phyloP scores from a whole-genome alignment of 2,888 invertebrate species.

The Cantharis nigra region DNA sequence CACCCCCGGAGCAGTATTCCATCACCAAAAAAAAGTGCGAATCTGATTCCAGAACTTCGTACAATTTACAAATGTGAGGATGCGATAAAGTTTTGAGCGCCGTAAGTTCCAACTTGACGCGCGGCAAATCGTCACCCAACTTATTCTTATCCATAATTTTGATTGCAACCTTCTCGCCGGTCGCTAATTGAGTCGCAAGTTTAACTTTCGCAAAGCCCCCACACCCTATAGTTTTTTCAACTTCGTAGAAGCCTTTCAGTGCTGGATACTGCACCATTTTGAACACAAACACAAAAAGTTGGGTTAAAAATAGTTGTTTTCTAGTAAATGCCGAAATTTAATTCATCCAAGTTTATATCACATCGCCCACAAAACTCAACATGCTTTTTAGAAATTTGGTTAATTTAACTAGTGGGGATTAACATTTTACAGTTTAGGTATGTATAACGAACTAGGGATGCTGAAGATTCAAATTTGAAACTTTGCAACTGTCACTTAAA shows the following conservation, averaged over 20 bases:
- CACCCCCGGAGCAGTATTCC: constrained; percentile 83
- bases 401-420: not conserved
- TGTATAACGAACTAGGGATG: not conserved
- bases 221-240: constrained; percentile 72
- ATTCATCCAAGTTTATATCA: not conserved
- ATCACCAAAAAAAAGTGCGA: constrained; percentile 76
- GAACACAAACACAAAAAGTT: not conserved
- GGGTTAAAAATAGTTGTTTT: not conserved
- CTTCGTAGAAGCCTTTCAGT: constrained; percentile 67
- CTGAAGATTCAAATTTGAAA: not conserved
- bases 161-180: constrained; percentile 80
- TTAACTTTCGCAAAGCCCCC: constrained; percentile 85
- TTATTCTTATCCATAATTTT: constrained; percentile 80
- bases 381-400: not conserved
- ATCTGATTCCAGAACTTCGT: constrained; percentile 78
- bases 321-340: not conserved
- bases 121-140: constrained; percentile 72
- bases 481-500: not conserved
- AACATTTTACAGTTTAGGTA: not conserved
- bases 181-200: constrained; percentile 74
- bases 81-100: constrained; percentile 73
- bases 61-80: constrained; percentile 77
- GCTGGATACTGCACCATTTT: constrained; percentile 59
- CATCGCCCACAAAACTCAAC: not conserved
- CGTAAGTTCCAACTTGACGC: constrained; percentile 73